A percentile compares a stretch with the other conserved stretches of the same genome.
phyloP scores from a whole-genome alignment of 2,888 invertebrate species.

The Hipparchia semele region DNA sequence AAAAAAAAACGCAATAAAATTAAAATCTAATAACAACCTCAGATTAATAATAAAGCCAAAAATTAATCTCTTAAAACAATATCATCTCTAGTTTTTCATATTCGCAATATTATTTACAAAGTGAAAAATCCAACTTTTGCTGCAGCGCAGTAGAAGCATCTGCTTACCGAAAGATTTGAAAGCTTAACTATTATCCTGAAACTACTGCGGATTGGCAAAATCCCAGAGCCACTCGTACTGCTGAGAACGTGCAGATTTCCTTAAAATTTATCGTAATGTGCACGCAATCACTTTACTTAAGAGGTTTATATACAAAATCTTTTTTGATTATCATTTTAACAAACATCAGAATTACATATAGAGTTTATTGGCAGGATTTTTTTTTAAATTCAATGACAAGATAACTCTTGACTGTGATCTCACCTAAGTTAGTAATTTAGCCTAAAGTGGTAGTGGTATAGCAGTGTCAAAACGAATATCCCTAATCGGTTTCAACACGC shows the following conservation, averaged over 20 bases:
- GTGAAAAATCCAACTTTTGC: background rate
- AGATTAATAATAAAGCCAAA: background rate
- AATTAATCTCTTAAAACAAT: background rate
- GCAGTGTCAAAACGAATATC: too few species aligned
- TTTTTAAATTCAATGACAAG: too few species aligned
- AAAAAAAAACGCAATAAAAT: too few species aligned
- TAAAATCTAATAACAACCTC: too few species aligned
- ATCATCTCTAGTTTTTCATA: background rate
- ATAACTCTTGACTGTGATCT: too few species aligned
- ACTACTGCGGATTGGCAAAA: conserved; percentile 18
- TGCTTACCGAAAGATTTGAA: conserved; percentile 13
- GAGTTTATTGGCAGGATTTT: too few species aligned
- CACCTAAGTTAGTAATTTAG: too few species aligned
- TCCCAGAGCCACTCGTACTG: conserved; percentile 8
- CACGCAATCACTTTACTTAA: background rate
- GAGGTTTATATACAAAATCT: conserved; percentile 1
- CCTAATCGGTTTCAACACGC: too few species aligned
- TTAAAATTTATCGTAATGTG: conserved; percentile 7
- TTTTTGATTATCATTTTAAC: background rate
- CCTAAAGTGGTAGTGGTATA: too few species aligned
- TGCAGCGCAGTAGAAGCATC: conserved; percentile 4
- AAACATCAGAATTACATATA: too few species aligned
- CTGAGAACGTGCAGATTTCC: conserved; percentile 10
- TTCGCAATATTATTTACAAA: conserved; percentile 1
- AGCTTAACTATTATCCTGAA: conserved; percentile 16